Percentiles rank a stretch among this genome's conserved stretches.
These are phyloP conservation scores for Pteropus rufus DNA, from an alignment of 2,797 vertebrate genomes.

Conservation along the genomic window DNA sequence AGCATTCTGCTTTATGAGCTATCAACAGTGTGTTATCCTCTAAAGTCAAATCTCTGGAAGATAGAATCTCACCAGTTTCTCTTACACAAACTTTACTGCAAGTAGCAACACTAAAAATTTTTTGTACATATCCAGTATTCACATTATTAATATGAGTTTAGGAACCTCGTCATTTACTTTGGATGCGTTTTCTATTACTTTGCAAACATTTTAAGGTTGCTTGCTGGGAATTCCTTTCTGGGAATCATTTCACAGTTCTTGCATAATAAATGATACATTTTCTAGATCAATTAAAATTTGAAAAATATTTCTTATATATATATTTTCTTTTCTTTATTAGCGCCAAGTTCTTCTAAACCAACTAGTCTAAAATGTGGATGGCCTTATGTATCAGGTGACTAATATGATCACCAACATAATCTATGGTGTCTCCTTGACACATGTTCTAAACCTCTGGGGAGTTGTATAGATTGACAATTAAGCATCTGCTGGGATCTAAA, in stretches of 20 bases:
- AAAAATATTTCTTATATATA: not conserved
- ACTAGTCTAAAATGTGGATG: not conserved
- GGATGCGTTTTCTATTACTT: slow-evolving; percentile 10
- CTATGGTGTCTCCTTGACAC: not conserved
- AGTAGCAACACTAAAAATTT: slow-evolving; percentile 43
- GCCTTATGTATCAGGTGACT: not conserved
- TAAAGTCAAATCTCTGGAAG: slow-evolving; percentile 39
- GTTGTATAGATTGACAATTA: not conserved
- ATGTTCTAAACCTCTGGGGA: not conserved
- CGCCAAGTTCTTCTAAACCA: not conserved
- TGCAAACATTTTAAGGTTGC: not conserved
- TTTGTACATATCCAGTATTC: slow-evolving; percentile 21
- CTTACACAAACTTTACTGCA: slow-evolving; percentile 40
- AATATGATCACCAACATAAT: slow-evolving; percentile 10
- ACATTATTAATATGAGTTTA: slow-evolving; percentile 41
- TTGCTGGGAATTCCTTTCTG: slow-evolving; percentile 35
- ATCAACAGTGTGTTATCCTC: slow-evolving; percentile 25
- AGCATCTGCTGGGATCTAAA: not conserved
- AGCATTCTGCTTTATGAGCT: slow-evolving; percentile 33
- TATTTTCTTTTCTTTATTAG: not conserved
- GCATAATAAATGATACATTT: not conserved
- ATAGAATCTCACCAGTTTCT: slow-evolving; percentile 26
- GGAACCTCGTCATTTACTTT: slow-evolving; percentile 38
- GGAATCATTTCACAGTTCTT: slow-evolving; percentile 50
- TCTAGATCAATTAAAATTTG: not conserved